Evolutionary conservation across 2,113 vertebrate species (phyloP), one percentile per base, ranked within the genome.

Genomic region (Steatornis caripensis): DNA sequence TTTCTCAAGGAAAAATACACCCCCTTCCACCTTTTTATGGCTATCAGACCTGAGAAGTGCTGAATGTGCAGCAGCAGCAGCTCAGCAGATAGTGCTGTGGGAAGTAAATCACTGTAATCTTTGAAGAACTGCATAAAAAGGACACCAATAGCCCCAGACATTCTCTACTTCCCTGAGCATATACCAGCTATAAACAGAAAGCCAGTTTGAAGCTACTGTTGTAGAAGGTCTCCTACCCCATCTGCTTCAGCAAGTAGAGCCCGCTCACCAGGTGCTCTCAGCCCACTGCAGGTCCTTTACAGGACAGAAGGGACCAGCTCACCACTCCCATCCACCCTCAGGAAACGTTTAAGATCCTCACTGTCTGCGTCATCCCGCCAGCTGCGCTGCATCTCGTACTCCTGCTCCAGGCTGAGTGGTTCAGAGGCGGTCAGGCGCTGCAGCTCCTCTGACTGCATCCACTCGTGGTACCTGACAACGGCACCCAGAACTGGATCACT

Each of bases 371-470:
- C 99, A 1, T 99, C 98, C 90, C 76, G 97, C 99, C 99, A 99
- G 98, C 99, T 99, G 87, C 29, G 94, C 96, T 99, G 99, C 99
- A 99, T 99, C 29, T 98, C 97, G 1, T 99, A 99, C 95, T 99
- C 99, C 98, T 99, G 98, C 60, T 99, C 98, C 96, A 99, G 98
- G 62, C 98, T 99, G 91, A 99, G 98, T 0, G 99, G 99, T 89
- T 99, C 99, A 0, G 99, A 99, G 15, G 99, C 99, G 0, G 99
- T 99, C 96, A 99, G 97, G 62, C 95, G 98, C 98, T 98, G 99
- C 84, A 99, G 98, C 90, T 99, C 99, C 34, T 98, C 97, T 1
- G 98, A 99, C 90, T 98, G 98, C 99, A 99, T 99, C 99, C 99
- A 99, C 78, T 98, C 96, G 0, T 99, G 99, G 96, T 99, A 99